A percentile compares a stretch with the other conserved stretches of the same genome.
Conservation (phyloP, 35 echinoderm and acorn worm genomes). For the Anneissia japonica region DNA sequence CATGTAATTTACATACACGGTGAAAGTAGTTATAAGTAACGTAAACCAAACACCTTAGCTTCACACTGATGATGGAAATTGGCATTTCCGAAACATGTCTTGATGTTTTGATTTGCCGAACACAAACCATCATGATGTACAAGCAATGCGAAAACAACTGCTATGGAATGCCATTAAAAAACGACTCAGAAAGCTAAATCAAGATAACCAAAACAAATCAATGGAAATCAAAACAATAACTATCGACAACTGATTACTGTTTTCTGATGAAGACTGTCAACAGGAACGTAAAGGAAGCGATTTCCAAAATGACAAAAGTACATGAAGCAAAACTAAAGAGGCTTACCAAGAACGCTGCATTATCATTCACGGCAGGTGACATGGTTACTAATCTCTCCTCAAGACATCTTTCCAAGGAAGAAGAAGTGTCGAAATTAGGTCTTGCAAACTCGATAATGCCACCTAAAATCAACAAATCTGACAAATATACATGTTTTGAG, state of each 20-base stretch:
- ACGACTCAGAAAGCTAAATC: not conserved
- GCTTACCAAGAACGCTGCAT: conserved; percentile 13
- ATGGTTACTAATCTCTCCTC: conserved; percentile 11
- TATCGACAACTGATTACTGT: not conserved
- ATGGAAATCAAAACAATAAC: not conserved
- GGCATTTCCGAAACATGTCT: too few relatives aligned
- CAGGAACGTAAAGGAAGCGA: not conserved
- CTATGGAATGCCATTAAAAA: not conserved
- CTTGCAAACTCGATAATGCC: too few relatives aligned
- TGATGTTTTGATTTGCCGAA: not conserved
- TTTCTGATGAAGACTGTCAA: not conserved
- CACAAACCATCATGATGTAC: not conserved
- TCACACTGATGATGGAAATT: too few relatives aligned
- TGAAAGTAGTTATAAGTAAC: too few relatives aligned
- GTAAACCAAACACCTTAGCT: too few relatives aligned
- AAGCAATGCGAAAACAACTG: conserved; percentile 1
- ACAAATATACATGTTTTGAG: too few relatives aligned
- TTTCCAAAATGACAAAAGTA: not conserved
- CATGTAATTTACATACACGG: too few relatives aligned
- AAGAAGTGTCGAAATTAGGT: too few relatives aligned
- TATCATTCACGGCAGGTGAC: not conserved
- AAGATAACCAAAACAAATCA: not conserved
- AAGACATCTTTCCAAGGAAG: too few relatives aligned
- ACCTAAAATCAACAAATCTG: too few relatives aligned
- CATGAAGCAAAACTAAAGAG: not conserved